Evolutionary conservation across 1,140 invertebrate genomes (phyloP), one percentile per base, ranked within the genome.

Genomic region (Eueides isabella): DNA sequence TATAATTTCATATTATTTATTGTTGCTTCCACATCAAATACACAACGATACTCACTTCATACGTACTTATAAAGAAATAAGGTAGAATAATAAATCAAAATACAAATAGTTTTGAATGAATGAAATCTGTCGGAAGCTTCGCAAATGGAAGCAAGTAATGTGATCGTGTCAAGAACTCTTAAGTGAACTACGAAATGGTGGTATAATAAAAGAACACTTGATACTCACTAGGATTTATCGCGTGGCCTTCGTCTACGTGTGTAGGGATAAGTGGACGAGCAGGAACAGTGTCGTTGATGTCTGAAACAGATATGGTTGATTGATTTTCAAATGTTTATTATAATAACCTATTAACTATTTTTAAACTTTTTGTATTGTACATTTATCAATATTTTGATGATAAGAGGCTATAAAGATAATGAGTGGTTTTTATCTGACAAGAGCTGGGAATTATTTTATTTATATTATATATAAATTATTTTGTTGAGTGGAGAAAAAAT

Each of bases 201-300:
- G 29, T 44, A 68, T 68, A 68, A 68, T 61, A 68, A 68, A 68
- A 33, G 41, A 68, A 68, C 64, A 41, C 14, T 61, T 68, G 12
- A 33, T 88, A 90, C 91, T 91, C 75, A 92, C 91, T 88, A 6
- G 91, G 91, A 84, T 92, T 91, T 82, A 92, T 86, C 23, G 91
- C 91, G 48, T 83, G 84, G 26, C 91, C 91, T 80, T 92, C 91
- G 81, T 92, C 91, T 71, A 92, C 88, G 91, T 91, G 76, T 91
- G 84, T 11, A 92, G 87, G 76, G 91, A 92, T 85, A 92, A 84
- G 76, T 92, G 91, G 67, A 92, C 77, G 9, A 91, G 80, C 61
- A 92, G 76, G 67, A 92, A 81, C 30, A 92, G 77, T 26, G 84
- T 76, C 31, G 88, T 87, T 66, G 89, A 88, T 74, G 85, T 84